phyloP scores from a whole-genome alignment of 2,888 invertebrate genomes.

The Crossocerus cetratus region DNA sequence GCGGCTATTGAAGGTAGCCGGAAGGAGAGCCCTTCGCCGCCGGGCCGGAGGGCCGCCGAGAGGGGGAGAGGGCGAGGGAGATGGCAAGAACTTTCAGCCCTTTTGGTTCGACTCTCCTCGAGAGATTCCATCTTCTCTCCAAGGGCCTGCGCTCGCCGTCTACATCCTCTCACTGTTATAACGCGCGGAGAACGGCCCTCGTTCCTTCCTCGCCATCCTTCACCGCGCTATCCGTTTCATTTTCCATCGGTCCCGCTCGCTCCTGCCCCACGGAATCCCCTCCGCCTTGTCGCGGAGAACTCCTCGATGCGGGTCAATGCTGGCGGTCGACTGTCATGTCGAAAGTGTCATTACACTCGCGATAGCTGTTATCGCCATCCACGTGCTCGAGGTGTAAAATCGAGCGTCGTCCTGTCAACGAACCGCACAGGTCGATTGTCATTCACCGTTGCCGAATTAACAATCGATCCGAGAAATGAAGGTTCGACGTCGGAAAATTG shows the following conservation, averaged over 20 bases:
- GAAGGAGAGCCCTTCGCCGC: constrained; percentile 60
- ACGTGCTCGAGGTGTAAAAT: constrained; percentile 2
- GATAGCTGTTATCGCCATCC: background rate
- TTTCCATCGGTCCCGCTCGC: constrained; percentile 46
- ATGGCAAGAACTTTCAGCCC: constrained; percentile 34
- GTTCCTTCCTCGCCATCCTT: constrained; percentile 24
- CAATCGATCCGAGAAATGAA: too few relatives aligned
- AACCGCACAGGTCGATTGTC: background rate
- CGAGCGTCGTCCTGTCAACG: constrained; percentile 16
- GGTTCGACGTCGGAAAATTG: too few relatives aligned
- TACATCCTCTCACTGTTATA: constrained; percentile 57
- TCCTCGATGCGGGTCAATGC: constrained; percentile 34
- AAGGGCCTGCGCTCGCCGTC: constrained; percentile 8
- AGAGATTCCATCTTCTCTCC: constrained; percentile 48
- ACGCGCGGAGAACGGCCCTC: constrained; percentile 51
- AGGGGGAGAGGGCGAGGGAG: too few relatives aligned
- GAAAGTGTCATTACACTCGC: background rate
- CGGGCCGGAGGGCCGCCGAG: constrained; percentile 6
- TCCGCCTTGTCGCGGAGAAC: too few relatives aligned
- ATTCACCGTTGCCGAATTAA: background rate
- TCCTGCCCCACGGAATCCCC: constrained; percentile 15
- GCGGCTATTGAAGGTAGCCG: constrained; percentile 61
- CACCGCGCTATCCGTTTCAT: constrained; percentile 40
- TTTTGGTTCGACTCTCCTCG: constrained; percentile 46
- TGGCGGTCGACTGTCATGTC: constrained; percentile 5